These are phyloP conservation scores for Tachina fera DNA, from an alignment of 2,888 invertebrate genomes.

Conservation along the genomic window DNA sequence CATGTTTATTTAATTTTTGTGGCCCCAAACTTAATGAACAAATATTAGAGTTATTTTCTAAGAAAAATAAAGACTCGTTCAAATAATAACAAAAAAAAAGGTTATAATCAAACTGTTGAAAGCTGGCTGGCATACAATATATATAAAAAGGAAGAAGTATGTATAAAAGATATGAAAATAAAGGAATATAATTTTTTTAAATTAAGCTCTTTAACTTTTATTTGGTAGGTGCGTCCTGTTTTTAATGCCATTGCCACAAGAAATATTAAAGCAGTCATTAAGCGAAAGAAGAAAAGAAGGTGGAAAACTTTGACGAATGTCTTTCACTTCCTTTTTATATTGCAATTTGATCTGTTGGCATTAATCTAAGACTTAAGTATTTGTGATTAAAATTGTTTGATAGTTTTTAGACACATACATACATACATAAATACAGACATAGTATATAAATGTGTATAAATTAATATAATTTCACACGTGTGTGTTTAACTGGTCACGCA, in stretches of 20 bases:
- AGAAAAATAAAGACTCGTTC: slow-evolving; percentile 24
- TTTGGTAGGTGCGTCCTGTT: neutral
- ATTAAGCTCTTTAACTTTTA: slow-evolving; percentile 20
- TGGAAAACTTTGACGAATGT: neutral
- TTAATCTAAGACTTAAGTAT: slow-evolving; percentile 38
- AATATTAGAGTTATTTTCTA: slow-evolving; percentile 56
- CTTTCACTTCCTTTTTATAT: neutral
- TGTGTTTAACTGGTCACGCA: slow-evolving; percentile 13
- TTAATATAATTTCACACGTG: neutral
- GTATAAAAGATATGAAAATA: neutral
- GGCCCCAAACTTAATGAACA: slow-evolving; percentile 61
- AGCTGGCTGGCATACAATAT: neutral
- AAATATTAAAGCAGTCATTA: neutral
- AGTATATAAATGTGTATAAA: neutral
- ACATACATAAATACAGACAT: neutral
- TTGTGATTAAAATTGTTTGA: neutral
- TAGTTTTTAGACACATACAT: neutral
- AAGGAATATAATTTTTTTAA: slow-evolving; percentile 31
- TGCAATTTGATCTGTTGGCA: slow-evolving; percentile 5
- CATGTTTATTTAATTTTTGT: slow-evolving; percentile 67
- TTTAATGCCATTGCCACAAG: neutral
- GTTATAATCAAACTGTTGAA: slow-evolving; percentile 27
- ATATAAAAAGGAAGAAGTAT: neutral
- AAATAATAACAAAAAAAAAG: slow-evolving; percentile 22
- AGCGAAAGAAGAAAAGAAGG: neutral